These are phyloP conservation scores for Loriculus beryllinus DNA, from an alignment of 2,797 vertebrate species.

Conservation along the genomic window DNA sequence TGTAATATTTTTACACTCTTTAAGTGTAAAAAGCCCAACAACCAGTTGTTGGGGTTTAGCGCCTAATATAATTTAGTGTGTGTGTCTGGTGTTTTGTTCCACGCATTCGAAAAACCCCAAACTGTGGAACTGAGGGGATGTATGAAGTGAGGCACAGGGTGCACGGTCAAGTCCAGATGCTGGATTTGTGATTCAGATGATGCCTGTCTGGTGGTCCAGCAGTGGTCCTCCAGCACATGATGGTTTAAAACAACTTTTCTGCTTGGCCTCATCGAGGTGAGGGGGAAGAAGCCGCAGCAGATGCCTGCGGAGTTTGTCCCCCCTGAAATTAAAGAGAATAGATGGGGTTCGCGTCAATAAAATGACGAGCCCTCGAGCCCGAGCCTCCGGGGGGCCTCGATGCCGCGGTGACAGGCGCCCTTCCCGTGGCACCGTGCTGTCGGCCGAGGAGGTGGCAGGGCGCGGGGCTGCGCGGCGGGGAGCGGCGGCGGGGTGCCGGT, in stretches of 20 bases:
- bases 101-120: neutral
- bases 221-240: neutral
- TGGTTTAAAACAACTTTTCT: neutral
- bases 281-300: neutral
- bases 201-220: neutral
- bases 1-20: neutral
- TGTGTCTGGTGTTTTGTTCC: neutral
- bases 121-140: neutral
- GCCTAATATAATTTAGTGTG: neutral
- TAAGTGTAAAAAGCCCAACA: neutral
- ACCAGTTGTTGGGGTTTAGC: neutral
- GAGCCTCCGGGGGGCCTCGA: neutral
- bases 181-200: neutral
- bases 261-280: neutral
- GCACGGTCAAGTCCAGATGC: neutral
- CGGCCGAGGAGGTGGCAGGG: neutral
- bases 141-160: neutral
- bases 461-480: neutral
- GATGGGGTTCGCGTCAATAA: neutral
- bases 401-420: neutral
- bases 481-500: conserved; percentile 40
- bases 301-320: neutral
- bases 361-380: neutral
- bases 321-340: neutral
- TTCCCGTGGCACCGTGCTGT: neutral